phyloP scores from a whole-genome alignment of 2,888 invertebrate genomes.

The Drosophila pseudotakahashii region DNA sequence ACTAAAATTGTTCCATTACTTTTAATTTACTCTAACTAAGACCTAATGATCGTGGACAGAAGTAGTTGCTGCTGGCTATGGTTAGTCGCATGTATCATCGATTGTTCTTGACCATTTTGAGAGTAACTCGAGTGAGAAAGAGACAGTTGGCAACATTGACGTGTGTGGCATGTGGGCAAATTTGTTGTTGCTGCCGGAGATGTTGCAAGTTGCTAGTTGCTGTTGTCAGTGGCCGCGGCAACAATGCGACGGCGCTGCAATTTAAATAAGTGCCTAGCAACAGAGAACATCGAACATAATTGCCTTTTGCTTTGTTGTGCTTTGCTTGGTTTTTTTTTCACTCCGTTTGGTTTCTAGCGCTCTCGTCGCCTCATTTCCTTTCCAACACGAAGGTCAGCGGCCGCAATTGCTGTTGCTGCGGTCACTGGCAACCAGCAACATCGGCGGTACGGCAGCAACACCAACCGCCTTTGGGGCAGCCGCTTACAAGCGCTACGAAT shows the following conservation, averaged over 20 bases:
- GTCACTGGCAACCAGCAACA: constrained; percentile 19
- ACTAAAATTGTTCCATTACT: neutral
- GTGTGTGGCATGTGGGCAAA: constrained; percentile 74
- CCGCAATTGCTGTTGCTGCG: constrained; percentile 31
- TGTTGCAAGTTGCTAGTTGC: constrained; percentile 39
- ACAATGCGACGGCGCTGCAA: constrained; percentile 50
- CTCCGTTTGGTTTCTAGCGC: constrained; percentile 58
- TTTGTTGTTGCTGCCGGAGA: constrained; percentile 54
- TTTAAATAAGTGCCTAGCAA: constrained; percentile 72
- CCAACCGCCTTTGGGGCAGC: constrained; percentile 69
- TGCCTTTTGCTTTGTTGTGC: constrained; percentile 57
- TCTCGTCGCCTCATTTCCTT: constrained; percentile 58
- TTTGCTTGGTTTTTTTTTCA: constrained; percentile 26
- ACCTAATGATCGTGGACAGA: constrained; percentile 5
- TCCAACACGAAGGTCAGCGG: constrained; percentile 51
- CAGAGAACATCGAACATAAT: constrained; percentile 57
- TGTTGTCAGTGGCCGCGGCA: constrained; percentile 33
- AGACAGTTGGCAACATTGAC: constrained; percentile 42
- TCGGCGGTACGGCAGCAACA: constrained; percentile 10
- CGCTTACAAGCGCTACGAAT: constrained; percentile 76
- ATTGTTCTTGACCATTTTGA: constrained; percentile 27
- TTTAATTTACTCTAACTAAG: constrained; percentile 9
- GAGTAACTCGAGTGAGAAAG: constrained; percentile 14
- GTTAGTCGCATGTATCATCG: constrained; percentile 2
- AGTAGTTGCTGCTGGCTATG: constrained; percentile 13